A percentile compares a stretch with the other conserved stretches of the same genome.
Conservation (phyloP, 2,113 vertebrate species). For the Casuarius casuarius region DNA sequence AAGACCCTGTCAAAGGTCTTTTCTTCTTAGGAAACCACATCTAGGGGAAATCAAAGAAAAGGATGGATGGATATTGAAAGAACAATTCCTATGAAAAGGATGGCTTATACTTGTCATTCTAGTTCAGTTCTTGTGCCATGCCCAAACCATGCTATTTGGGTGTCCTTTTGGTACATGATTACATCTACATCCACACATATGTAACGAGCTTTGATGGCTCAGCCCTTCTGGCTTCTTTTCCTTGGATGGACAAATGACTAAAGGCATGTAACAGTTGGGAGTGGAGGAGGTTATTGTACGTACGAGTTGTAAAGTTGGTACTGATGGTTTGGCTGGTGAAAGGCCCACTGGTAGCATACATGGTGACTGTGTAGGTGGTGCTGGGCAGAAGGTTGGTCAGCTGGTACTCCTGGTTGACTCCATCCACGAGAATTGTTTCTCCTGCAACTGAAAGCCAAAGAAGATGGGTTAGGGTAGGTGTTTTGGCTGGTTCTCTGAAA, state of each 20-base stretch:
- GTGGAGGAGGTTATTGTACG: slow-evolving; percentile 41
- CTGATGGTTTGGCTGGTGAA: slow-evolving; percentile 88
- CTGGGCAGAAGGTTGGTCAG: slow-evolving; percentile 88
- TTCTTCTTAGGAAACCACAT: neutral
- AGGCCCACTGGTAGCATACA: slow-evolving; percentile 91
- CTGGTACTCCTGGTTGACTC: slow-evolving; percentile 87
- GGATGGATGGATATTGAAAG: neutral
- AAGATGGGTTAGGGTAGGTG: neutral
- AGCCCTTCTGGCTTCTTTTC: neutral
- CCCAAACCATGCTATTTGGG: neutral
- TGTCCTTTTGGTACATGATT: neutral
- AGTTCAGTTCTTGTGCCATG: neutral
- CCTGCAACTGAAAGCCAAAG: slow-evolving; percentile 81
- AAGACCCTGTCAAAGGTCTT: neutral
- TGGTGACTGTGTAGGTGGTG: slow-evolving; percentile 87
- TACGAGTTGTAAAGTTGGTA: slow-evolving; percentile 93
- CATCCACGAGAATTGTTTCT: slow-evolving; percentile 92
- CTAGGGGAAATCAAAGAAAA: neutral
- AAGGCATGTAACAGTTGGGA: rapidly evolving
- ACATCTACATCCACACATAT: rapidly evolving
- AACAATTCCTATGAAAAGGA: neutral
- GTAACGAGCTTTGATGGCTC: neutral
- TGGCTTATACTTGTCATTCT: neutral
- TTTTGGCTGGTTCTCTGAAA: neutral
- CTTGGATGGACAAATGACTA: neutral